Conservation (phyloP, 2,113 vertebrate genomes). For the Lepisosteus osseus region DNA sequence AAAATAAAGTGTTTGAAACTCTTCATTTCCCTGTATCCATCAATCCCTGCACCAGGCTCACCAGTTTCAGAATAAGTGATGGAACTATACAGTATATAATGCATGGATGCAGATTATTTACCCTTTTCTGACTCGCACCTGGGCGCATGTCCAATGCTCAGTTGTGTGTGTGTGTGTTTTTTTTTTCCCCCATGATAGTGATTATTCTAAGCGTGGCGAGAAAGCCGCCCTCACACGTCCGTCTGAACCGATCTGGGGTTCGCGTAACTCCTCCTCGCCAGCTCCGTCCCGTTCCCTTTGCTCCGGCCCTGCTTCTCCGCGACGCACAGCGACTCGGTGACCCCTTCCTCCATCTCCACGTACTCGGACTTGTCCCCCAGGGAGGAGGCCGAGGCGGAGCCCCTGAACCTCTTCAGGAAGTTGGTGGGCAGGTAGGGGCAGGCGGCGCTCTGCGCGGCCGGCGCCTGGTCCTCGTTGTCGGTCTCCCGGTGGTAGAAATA, state of each 20-base stretch:
- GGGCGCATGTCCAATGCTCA: neutral
- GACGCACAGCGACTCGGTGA: constrained; percentile 92
- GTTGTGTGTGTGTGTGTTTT: neutral
- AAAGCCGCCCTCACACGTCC: constrained; percentile 79
- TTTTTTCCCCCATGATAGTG: neutral
- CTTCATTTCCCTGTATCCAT: neutral
- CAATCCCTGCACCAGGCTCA: neutral
- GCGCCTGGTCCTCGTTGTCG: constrained; percentile 87
- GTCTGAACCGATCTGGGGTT: constrained; percentile 92
- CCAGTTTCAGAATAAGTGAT: neutral
- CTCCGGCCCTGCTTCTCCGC: constrained; percentile 85
- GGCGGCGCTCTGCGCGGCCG: constrained; percentile 76
- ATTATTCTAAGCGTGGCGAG: neutral
- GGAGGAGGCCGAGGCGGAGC: constrained; percentile 86
- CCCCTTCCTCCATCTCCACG: constrained; percentile 96
- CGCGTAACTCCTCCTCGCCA: constrained; percentile 88
- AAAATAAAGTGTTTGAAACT: neutral
- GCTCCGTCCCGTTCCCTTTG: constrained; percentile 86
- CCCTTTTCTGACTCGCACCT: neutral
- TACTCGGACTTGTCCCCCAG: constrained; percentile 94
- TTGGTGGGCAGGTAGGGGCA: constrained; percentile 87
- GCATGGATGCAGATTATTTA: neutral
- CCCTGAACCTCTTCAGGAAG: constrained; percentile 85
- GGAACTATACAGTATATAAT: neutral
- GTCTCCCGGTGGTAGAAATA: constrained; percentile 98